Percentiles rank a stretch among this genome's conserved stretches.
These are phyloP conservation scores for Bettongia penicillata DNA, from an alignment of 2,113 vertebrate species.

Conservation along the genomic window DNA sequence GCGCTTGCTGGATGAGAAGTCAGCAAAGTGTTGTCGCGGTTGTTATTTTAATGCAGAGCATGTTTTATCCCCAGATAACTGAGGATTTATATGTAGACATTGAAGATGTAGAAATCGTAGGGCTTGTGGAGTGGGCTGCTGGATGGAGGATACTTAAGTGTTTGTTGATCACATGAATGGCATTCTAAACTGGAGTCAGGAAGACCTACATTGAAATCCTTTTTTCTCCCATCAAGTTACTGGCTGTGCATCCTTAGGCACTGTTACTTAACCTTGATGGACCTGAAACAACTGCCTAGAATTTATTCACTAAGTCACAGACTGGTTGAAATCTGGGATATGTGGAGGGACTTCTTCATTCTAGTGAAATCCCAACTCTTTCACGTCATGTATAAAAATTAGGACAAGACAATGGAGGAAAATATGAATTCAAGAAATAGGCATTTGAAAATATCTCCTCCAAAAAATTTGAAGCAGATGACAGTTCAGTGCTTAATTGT, in stretches of 20 bases:
- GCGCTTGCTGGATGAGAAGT: background rate
- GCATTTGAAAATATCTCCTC: constrained; percentile 10
- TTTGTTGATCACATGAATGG: background rate
- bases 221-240: background rate
- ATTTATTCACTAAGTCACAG: background rate
- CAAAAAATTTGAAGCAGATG: background rate
- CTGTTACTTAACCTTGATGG: background rate
- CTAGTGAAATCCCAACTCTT: background rate
- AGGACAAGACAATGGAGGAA: constrained; percentile 28
- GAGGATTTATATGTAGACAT: background rate
- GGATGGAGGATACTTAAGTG: background rate
- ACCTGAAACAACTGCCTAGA: background rate
- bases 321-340: background rate
- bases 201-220: background rate
- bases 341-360: background rate
- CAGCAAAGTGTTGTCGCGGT: background rate
- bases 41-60: background rate
- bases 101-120: background rate
- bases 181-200: background rate
- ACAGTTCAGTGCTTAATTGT: background rate
- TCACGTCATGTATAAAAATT: background rate
- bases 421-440: constrained; percentile 28
- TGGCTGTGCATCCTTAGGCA: background rate
- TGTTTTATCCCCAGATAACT: background rate
- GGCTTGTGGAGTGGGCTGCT: background rate